These are phyloP conservation scores for Craniophora ligustri DNA, from an alignment of 2,888 invertebrate genomes.

Conservation along the genomic window DNA sequence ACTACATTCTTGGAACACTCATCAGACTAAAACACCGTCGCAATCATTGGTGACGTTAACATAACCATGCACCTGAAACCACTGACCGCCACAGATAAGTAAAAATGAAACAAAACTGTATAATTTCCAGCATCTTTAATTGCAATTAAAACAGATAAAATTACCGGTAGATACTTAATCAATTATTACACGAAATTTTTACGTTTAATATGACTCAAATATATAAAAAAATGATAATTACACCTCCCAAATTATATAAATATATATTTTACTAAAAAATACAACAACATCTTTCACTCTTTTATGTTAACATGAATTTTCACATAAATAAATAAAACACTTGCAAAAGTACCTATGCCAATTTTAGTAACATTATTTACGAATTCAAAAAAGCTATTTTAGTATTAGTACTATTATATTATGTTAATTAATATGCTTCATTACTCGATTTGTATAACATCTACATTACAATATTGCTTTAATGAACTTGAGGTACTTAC, in stretches of 20 bases:
- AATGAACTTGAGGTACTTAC: background rate
- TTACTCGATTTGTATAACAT: background rate
- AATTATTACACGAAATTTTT: conserved; percentile 51
- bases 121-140: conserved; percentile 52
- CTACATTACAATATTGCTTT: conserved; percentile 2
- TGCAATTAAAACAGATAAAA: conserved; percentile 55
- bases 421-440: conserved; percentile 1
- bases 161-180: conserved; percentile 47
- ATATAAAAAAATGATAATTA: conserved; percentile 38
- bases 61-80: too few relatives aligned
- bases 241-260: conserved; percentile 35
- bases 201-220: conserved; percentile 59
- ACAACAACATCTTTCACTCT: conserved; percentile 10
- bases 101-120: conserved; percentile 10
- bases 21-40: too few relatives aligned
- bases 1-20: too few relatives aligned
- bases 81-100: background rate
- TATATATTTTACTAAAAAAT: conserved; percentile 12
- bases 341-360: conserved; percentile 8
- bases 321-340: background rate
- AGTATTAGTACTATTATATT: conserved; percentile 27
- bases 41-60: too few relatives aligned
- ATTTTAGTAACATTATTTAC: conserved; percentile 2
- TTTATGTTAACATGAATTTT: background rate
- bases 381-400: conserved; percentile 16